phyloP scores from a whole-genome alignment of 2,797 vertebrate species.

The Prionace glauca region DNA sequence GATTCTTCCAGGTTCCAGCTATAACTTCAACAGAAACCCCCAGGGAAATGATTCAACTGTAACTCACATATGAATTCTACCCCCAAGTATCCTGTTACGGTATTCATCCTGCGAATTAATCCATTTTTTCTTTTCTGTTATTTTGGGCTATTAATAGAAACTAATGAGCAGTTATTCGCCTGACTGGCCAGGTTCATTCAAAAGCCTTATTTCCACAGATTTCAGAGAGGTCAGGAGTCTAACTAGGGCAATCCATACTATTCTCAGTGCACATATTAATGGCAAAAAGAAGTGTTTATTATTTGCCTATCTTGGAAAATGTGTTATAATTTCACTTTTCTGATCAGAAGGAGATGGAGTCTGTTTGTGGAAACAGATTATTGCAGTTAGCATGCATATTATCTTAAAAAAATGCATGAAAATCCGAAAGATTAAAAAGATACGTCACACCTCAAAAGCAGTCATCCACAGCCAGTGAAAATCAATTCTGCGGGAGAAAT shows the following conservation, averaged over 20 bases:
- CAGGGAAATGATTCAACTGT: background rate
- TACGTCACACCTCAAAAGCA: no score
- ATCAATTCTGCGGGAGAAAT: background rate
- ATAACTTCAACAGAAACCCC: background rate
- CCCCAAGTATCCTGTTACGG: background rate
- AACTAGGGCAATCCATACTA: background rate
- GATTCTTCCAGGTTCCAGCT: background rate
- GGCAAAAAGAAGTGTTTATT: background rate
- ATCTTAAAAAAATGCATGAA: background rate
- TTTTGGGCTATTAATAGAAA: background rate
- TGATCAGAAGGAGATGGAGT: background rate
- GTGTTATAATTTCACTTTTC: background rate
- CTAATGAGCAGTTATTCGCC: background rate
- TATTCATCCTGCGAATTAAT: background rate
- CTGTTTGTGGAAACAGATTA: background rate
- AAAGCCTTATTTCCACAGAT: background rate
- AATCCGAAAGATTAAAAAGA: background rate
- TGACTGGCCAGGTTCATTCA: background rate
- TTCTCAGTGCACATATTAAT: background rate
- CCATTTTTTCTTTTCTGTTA: background rate
- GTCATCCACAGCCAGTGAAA: conserved; percentile 1
- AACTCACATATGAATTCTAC: background rate
- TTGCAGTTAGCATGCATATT: background rate
- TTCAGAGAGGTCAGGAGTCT: background rate
- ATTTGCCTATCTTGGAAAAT: background rate